Base-by-base conservation (phyloP, 2,888 invertebrate genomes). In the Resseliella maxima region DNA sequence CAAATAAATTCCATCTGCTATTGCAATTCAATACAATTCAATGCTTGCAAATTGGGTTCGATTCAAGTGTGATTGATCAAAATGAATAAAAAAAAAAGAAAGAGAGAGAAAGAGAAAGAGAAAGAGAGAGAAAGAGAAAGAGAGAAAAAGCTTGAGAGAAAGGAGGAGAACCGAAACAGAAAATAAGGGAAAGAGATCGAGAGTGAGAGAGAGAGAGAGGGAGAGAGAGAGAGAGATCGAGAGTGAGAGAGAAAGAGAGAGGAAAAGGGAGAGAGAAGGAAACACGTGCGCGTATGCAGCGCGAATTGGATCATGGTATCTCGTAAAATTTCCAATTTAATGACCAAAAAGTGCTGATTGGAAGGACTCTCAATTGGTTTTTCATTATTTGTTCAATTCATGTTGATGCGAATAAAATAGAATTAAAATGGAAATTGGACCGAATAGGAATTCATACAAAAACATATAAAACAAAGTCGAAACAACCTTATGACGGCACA, bases 1-100 rank as follows among this genome's bases (percentile, higher is more conserved):
- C 59, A 59, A 59, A 59, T 59, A 59, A 59, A 72, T 31, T 72
- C 31, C 72, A 72, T 72, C 59, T 59, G 59, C 24, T 15, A 72
- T 72, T 35, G n/a, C 72, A 72, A 72, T 72, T n/a, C n/a, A 31
- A 15, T 10, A 72, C 72, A 72, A 31, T 59, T 24, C 12, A n/a
- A 18, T 31, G 72, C n/a, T n/a, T n/a, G 27, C 24, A 24, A 59
- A 24, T 59, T 2, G 15, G 72, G 18, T 24, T n/a, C 10, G 59
- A 24, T 59, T 59, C 24, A 1, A 59, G 24, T 24, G n/a, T 59
- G 5, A 41, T 41, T 50, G 46, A 50, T 50, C 18, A 50, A 50
- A 15, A 50, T 18, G 12, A 50, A 2, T 18, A 18, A 50, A 50
- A 50, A 8, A 18, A 50, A 8, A 18, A 50, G 46, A 5, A 50